Evolutionary conservation across 2,797 vertebrate species (phyloP), one percentile per base, ranked within the genome.

Genomic region (Argyrosomus regius): DNA sequence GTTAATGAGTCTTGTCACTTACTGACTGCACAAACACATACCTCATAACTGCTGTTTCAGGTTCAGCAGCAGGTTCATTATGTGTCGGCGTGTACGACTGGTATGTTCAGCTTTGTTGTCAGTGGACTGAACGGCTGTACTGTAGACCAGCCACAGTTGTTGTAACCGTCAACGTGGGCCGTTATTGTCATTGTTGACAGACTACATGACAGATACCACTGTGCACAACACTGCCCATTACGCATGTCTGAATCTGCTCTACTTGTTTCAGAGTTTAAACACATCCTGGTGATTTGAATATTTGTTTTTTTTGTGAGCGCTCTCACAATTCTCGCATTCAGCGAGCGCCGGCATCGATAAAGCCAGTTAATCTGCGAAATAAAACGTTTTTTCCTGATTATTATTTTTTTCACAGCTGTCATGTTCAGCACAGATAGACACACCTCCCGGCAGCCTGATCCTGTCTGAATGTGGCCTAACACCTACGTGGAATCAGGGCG

Each of bases 1-100:
- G 86, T 88, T 90, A 90, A 92, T 86, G 78, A 77, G 63, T 89
- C 73, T 57, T 13, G 22, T n/a, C 31, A 72, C 73, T 61, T 48
- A 77, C 77, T 84, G 80, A 87, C 82, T 64, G 28, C 58, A 58
- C 54, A 69, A 49, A 78, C 77, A 1, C 53, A 13, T 17, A 45
- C 48, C 66, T 70, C 72, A 49, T 68, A 72, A 52, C 67, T 24
- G 56, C 56, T 75, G 65, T 58, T 69, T 71, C 39, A 73, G 60
- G 71, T 72, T 67, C 54, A 80, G 75, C 77, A 66, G 81, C 67
- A 59, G 62, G 65, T 76, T 68, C 45, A 60, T 75, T 76, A n/a
- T 86, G 62, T 59, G 78, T 56, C 11, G 67, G 48, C 66, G 50
- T 65, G 24, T 72, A 0, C 41, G 14, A 39, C 60, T 56, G 52